These are phyloP conservation scores for Notodonta dromedarius DNA, from an alignment of 2,888 invertebrate genomes.

Conservation along the genomic window DNA sequence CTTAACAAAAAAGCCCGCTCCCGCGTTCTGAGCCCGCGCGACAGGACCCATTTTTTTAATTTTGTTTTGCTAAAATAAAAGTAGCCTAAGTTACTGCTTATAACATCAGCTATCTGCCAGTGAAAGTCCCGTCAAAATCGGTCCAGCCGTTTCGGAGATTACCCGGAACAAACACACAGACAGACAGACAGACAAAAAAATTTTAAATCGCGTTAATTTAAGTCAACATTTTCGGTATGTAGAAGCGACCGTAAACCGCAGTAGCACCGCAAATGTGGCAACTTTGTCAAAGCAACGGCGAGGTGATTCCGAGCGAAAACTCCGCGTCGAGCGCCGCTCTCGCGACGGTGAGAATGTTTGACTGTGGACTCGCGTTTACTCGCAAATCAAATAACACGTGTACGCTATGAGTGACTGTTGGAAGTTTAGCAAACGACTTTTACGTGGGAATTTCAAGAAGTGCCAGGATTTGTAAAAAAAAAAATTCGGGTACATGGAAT, in stretches of 20 bases:
- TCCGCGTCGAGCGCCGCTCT: constrained; percentile 6
- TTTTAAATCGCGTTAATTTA: no score
- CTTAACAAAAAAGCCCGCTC: no score
- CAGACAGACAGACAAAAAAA: no score
- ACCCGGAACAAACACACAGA: no score
- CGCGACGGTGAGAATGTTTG: constrained; percentile 20
- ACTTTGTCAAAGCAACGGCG: constrained; percentile 34
- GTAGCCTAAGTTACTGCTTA: no score
- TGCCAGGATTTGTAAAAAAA: background rate
- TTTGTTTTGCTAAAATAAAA: no score
- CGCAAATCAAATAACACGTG: constrained; percentile 30
- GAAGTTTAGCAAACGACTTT: constrained; percentile 14
- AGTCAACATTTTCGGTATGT: constrained; percentile 22
- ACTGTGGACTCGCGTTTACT: constrained; percentile 14
- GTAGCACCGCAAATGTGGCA: constrained; percentile 22
- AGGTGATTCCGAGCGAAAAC: constrained; percentile 41
- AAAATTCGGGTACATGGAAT: background rate
- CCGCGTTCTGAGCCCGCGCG: no score
- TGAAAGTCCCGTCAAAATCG: no score
- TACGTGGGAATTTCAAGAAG: constrained; percentile 2
- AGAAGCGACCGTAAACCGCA: constrained; percentile 8
- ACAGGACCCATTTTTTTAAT: no score
- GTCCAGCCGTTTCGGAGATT: no score
- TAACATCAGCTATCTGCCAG: no score
- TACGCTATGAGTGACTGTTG: constrained; percentile 16